Conservation (phyloP, 2,888 invertebrate species). For the Lepidocyrtinus sp. region DNA sequence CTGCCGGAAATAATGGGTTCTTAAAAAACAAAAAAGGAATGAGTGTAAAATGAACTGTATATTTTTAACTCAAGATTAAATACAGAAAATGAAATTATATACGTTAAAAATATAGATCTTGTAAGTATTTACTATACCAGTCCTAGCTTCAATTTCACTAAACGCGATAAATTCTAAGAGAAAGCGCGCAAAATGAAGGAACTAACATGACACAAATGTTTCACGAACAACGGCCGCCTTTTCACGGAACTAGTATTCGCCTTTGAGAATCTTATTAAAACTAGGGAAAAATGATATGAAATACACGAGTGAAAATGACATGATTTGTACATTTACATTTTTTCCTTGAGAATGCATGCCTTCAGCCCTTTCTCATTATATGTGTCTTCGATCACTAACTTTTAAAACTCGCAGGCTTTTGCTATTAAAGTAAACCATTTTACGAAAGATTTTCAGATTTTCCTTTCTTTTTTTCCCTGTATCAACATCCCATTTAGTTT, state of each 20-base stretch:
- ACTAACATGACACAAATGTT: neutral
- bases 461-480: neutral
- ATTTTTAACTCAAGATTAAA: neutral
- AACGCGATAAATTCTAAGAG: neutral
- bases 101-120: neutral
- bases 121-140: neutral
- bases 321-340: neutral
- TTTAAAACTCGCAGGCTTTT: neutral
- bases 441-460: neutral
- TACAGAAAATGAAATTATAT: neutral
- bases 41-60: neutral
- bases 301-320: neutral
- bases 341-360: neutral
- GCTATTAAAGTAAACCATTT: neutral
- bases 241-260: neutral
- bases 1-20: neutral
- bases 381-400: neutral
- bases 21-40: neutral
- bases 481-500: constrained; percentile 13
- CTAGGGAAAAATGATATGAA: neutral
- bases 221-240: neutral
- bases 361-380: too few relatives aligned
- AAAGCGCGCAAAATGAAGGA: neutral
- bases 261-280: neutral
- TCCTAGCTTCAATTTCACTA: neutral